Evolutionary conservation across 2,113 vertebrate genomes (phyloP).

Genomic region (Propithecus coquereli): DNA sequence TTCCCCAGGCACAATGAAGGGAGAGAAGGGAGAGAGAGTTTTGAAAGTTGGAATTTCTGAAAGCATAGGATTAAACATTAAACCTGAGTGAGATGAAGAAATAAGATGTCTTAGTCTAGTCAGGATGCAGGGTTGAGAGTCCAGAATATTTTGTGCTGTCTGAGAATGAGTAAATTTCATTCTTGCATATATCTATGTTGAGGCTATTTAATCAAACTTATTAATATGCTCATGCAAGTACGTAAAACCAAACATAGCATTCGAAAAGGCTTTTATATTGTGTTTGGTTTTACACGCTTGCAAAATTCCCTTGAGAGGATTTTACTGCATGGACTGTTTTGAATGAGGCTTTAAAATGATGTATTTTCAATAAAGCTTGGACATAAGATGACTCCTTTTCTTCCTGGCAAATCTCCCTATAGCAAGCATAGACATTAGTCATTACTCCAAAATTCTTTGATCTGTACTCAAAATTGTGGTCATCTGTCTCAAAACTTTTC

Average conservation of each 20-base stretch:
- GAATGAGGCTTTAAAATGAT: constrained; percentile 41
- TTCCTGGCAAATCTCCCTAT: neutral
- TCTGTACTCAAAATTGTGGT: constrained; percentile 37
- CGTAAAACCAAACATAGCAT: neutral
- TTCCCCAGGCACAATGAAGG: neutral
- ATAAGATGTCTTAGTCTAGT: neutral
- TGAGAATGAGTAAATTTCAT: constrained; percentile 23
- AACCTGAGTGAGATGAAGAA: constrained; percentile 18
- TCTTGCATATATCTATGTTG: neutral
- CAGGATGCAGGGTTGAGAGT: neutral
- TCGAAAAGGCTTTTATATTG: neutral
- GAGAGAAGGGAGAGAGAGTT: neutral
- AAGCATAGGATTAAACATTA: constrained; percentile 26
- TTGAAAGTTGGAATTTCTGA: constrained; percentile 14
- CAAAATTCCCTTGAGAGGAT: constrained; percentile 17
- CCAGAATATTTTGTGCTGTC: neutral
- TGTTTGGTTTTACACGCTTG: constrained; percentile 3
- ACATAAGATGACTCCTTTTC: neutral
- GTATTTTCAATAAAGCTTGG: constrained; percentile 31
- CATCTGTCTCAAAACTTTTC: constrained; percentile 39
- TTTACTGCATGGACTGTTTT: constrained; percentile 25
- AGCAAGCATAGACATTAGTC: neutral
- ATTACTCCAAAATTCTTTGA: constrained; percentile 39
- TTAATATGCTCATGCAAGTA: neutral
- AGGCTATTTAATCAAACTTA: neutral